Evolutionary conservation across 2,113 vertebrate species (phyloP).

Genomic region (Dipodomys stephensi): DNA sequence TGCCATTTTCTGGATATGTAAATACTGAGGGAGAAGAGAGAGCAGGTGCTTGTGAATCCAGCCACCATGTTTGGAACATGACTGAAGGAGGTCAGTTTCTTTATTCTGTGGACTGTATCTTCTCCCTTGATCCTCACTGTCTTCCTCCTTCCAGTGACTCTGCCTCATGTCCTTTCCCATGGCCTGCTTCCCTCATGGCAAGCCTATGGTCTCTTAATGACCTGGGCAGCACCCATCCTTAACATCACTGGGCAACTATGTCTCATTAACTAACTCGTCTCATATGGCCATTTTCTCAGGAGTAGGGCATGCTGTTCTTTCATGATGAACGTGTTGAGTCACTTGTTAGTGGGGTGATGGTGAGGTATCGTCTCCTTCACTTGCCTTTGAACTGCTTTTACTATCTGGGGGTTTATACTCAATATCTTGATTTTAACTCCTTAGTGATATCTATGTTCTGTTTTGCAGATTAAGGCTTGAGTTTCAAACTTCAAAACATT

Average conservation of each 20-base stretch:
- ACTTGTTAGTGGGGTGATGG: not conserved
- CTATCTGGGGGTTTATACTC: not conserved
- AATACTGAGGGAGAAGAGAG: slow-evolving; percentile 91
- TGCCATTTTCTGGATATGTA: slow-evolving; percentile 94
- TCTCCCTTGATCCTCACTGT: not conserved
- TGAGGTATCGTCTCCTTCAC: not conserved
- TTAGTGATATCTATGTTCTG: not conserved
- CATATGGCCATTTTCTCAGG: not conserved
- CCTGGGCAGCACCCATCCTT: rapidly evolving
- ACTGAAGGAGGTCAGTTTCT: not conserved
- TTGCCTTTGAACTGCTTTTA: not conserved
- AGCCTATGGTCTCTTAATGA: rapidly evolving
- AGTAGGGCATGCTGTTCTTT: not conserved
- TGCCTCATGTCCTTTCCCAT: rapidly evolving
- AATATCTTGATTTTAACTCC: not conserved
- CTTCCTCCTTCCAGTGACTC: not conserved
- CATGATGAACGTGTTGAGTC: not conserved
- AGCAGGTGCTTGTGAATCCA: slow-evolving; percentile 34
- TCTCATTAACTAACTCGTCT: not conserved
- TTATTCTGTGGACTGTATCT: not conserved
- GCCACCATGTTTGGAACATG: not conserved
- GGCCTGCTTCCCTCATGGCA: too few relatives aligned
- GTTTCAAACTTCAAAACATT: slow-evolving; percentile 43
- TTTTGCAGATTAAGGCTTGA: slow-evolving; percentile 5
- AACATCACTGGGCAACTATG: not conserved